These are phyloP conservation scores for Menidia menidia DNA, from an alignment of 2,797 vertebrate genomes.

Conservation along the genomic window DNA sequence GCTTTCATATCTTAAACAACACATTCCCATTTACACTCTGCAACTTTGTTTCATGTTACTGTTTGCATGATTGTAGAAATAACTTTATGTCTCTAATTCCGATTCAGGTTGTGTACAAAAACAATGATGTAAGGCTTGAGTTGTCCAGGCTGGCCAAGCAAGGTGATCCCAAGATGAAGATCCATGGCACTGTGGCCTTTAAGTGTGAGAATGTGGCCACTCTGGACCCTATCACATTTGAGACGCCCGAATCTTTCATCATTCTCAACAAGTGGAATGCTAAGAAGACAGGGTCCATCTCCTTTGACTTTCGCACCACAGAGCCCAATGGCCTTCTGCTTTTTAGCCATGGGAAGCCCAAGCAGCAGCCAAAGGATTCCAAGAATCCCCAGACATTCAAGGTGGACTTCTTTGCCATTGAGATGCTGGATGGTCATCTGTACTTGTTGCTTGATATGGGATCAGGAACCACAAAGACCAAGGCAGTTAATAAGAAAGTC, in stretches of 20 bases:
- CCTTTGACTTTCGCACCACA: slow-evolving; percentile 98
- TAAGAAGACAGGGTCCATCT: slow-evolving; percentile 98
- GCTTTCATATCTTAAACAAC: neutral
- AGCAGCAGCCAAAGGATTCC: slow-evolving; percentile 92
- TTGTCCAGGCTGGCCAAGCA: slow-evolving; percentile 94
- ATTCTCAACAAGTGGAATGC: slow-evolving; percentile 97
- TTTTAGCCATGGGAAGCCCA: slow-evolving; percentile 96
- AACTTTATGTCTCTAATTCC: slow-evolving; percentile 36
- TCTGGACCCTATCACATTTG: slow-evolving; percentile 97
- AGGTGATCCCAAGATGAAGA: slow-evolving; percentile 95
- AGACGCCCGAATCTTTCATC: slow-evolving; percentile 96
- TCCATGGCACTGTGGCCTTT: slow-evolving; percentile 96
- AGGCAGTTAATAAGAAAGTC: slow-evolving; percentile 95
- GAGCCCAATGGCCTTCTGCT: slow-evolving; percentile 97
- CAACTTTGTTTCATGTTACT: neutral
- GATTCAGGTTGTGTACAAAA: slow-evolving; percentile 97
- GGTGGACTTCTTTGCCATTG: slow-evolving; percentile 98
- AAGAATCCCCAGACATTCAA: slow-evolving; percentile 92
- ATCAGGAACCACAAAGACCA: slow-evolving; percentile 97
- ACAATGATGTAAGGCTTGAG: slow-evolving; percentile 96
- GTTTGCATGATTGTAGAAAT: neutral
- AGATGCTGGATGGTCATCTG: slow-evolving; percentile 97
- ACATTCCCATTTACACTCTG: slow-evolving; percentile 6
- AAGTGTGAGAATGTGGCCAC: slow-evolving; percentile 99
- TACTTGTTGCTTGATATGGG: slow-evolving; percentile 98